Evolutionary conservation across 1,140 invertebrate genomes (phyloP), one percentile per base, ranked within the genome.

Genomic region (Brachionus plicatilis): DNA sequence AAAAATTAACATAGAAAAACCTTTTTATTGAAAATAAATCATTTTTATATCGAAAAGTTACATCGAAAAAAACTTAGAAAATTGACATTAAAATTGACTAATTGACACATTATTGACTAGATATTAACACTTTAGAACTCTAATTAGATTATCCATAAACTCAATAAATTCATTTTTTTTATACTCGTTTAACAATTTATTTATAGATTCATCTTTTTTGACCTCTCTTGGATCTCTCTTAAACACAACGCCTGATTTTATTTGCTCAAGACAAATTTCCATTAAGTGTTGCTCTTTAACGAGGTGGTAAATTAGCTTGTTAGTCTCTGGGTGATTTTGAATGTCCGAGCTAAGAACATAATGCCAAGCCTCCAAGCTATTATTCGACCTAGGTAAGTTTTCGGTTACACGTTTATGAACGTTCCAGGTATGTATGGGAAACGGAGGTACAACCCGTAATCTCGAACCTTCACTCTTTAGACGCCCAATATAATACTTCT

Each of bases 21-120:
- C 56, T 65, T 65, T 65, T 65, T 65, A 65, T 65, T 65, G 56
- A 65, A 65, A 65, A 65, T 20, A 65, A 65, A 65, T 65, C 56
- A 65, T 65, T 65, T 65, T 65, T 65, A 65, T 65, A 65, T 65
- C 56, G 56, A 65, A 65, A 65, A 65, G 56, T 65, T 65, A 65
- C 56, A 65, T 65, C 12, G 56, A 29, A 65, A 65, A 65, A 65
- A 65, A 65, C 56, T 24, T 65, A 65, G 56, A 65, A 65, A 65
- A 24, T 65, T 29, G 29, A 29, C 29, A 29, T 29, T 29, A 29
- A 29, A 29, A 29, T 29, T 65, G 56, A 65, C 56, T 65, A 65
- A 65, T 65, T 65, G 56, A 65, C 56, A 65, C 56, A 24, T 65
- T 65, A 65, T 65, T 65, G 56, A 65, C 56, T 65, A 65, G 24